Percentiles rank a stretch among this genome's conserved stretches.
These are phyloP conservation scores for Belgica antarctica DNA, from an alignment of 2,888 invertebrate genomes.

Conservation along the genomic window DNA sequence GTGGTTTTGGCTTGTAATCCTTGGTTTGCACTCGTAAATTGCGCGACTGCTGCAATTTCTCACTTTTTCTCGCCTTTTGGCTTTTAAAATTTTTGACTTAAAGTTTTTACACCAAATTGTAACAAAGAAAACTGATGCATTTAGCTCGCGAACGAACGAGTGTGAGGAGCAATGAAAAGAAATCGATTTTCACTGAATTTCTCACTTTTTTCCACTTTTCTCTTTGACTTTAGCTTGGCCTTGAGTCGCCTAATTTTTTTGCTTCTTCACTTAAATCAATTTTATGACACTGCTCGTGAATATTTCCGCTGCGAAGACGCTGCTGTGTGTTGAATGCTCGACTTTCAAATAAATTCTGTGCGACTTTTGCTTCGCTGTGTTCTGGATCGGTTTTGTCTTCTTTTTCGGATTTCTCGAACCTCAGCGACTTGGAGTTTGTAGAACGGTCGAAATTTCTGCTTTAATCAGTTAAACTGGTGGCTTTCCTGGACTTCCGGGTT, in stretches of 20 bases:
- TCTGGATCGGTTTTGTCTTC: slow-evolving; percentile 4
- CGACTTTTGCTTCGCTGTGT: background rate
- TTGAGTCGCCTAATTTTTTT: slow-evolving; percentile 12
- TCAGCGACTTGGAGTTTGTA: background rate
- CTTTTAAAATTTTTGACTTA: slow-evolving; percentile 24
- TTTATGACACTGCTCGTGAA: background rate
- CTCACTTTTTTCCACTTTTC: background rate
- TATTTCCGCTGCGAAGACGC: too few relatives aligned
- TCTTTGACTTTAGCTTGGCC: background rate
- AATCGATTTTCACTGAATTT: slow-evolving; percentile 24
- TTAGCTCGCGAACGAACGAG: background rate
- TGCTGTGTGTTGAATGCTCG: slow-evolving; percentile 24
- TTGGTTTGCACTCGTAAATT: background rate
- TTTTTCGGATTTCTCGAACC: background rate
- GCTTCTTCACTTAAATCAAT: slow-evolving; percentile 1
- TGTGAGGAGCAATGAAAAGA: background rate
- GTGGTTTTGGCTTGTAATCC: background rate
- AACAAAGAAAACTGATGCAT: slow-evolving; percentile 33
- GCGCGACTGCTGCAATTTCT: background rate
- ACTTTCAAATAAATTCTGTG: slow-evolving; percentile 12
- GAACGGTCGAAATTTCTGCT: background rate
- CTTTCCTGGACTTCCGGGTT: background rate
- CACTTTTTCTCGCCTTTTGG: background rate
- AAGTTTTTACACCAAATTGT: slow-evolving; percentile 27
- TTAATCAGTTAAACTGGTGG: slow-evolving; percentile 3